Conservation (phyloP, 1,140 invertebrate genomes). For the Protaetia brevitarsis region DNA sequence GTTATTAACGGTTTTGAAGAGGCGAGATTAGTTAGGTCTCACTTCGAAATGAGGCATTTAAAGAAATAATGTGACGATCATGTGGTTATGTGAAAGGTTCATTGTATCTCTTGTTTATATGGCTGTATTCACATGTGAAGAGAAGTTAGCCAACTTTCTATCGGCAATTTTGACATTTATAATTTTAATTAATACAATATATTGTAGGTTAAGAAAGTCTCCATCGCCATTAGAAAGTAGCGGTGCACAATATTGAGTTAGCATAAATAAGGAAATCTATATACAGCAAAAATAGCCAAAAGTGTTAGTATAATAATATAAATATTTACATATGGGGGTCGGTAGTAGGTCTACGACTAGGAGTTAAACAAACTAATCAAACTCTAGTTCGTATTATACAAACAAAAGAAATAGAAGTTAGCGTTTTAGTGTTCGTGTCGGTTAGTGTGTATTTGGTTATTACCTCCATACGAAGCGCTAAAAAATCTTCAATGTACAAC, state of each 20-base stretch:
- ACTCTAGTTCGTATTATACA: neutral
- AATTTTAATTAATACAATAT: neutral
- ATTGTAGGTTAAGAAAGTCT: neutral
- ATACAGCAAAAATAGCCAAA: slow-evolving; percentile 17
- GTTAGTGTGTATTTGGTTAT: slow-evolving; percentile 24
- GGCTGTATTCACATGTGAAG: neutral
- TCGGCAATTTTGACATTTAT: neutral
- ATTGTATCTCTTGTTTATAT: neutral
- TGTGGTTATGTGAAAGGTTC: slow-evolving; percentile 1
- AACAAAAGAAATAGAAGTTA: slow-evolving; percentile 3
- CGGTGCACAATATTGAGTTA: slow-evolving; percentile 10
- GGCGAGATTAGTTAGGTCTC: neutral
- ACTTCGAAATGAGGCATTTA: neutral
- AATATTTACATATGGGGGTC: neutral
- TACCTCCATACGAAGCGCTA: slow-evolving; percentile 25
- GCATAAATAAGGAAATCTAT: slow-evolving; percentile 14
- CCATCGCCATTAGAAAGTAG: neutral
- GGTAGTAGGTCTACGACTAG: neutral
- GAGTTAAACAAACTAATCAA: neutral
- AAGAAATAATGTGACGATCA: neutral
- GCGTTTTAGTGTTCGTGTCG: slow-evolving; percentile 22
- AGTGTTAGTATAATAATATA: slow-evolving; percentile 19
- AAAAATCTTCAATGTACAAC: slow-evolving; percentile 21
- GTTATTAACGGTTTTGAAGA: no score
- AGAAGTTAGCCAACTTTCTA: neutral